phyloP scores from a whole-genome alignment of 2,888 invertebrate genomes.

The Limnephilus lunatus region DNA sequence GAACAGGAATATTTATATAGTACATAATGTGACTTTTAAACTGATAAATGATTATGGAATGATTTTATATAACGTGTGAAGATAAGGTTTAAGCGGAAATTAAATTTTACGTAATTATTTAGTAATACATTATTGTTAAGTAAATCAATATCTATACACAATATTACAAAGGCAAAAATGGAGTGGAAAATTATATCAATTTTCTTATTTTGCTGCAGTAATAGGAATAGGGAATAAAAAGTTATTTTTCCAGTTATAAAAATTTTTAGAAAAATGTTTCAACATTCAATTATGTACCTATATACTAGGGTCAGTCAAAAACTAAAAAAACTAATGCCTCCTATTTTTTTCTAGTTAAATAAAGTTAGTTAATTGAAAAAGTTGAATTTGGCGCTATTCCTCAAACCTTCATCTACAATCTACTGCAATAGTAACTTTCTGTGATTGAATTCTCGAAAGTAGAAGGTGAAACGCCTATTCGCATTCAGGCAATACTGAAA shows the following conservation, averaged over 20 bases:
- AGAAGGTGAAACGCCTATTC: too few species aligned
- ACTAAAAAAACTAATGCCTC: too few species aligned
- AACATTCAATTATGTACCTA: not conserved
- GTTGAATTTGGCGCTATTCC: too few species aligned
- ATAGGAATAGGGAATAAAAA: not conserved
- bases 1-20: not conserved
- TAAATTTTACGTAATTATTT: not conserved
- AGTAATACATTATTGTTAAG: not conserved
- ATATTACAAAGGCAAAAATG: not conserved
- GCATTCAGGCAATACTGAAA: too few species aligned
- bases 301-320: too few species aligned
- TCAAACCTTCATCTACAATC: too few species aligned
- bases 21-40: not conserved
- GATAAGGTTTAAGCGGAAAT: not conserved
- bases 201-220: not conserved
- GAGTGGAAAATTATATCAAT: not conserved
- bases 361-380: too few species aligned
- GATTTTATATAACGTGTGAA: not conserved
- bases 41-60: not conserved
- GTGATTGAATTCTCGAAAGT: too few species aligned
- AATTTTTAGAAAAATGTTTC: not conserved
- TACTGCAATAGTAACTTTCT: too few species aligned
- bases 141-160: not conserved
- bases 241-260: not conserved
- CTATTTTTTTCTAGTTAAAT: too few species aligned